phyloP scores from a whole-genome alignment of 2,888 invertebrate genomes.

The Troides aeacus region DNA sequence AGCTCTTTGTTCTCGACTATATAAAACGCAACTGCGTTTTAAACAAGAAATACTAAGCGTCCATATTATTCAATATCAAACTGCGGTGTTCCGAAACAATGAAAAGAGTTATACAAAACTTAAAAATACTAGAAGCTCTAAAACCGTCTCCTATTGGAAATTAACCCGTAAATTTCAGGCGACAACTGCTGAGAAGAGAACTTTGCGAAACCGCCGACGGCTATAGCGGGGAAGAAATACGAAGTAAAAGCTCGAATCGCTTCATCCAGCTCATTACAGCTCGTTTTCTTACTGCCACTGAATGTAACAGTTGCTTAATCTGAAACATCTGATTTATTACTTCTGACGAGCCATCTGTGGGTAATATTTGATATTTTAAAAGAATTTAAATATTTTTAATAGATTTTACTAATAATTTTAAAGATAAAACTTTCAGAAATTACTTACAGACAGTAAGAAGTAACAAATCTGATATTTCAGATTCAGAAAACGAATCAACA shows the following conservation, averaged over 20 bases:
- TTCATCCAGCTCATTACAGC: constrained; percentile 63
- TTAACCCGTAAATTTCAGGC: constrained; percentile 78
- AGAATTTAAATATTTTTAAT: too few species aligned
- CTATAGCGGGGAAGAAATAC: constrained; percentile 49
- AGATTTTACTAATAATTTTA: too few species aligned
- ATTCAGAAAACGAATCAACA: too few species aligned
- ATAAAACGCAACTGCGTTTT: not conserved
- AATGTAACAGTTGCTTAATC: constrained; percentile 34
- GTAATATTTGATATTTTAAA: constrained; percentile 24
- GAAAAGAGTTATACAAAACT: constrained; percentile 42
- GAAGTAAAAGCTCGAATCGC: constrained; percentile 51
- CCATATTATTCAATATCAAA: constrained; percentile 8
- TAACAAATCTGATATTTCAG: too few species aligned
- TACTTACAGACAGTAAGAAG: too few species aligned
- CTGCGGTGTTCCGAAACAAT: constrained; percentile 9
- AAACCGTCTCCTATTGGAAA: constrained; percentile 71
- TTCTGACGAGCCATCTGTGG: constrained; percentile 27
- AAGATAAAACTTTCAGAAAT: too few species aligned
- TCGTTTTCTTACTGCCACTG: constrained; percentile 41
- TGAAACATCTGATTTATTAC: constrained; percentile 33
- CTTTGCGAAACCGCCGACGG: constrained; percentile 74
- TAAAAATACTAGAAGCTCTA: constrained; percentile 67
- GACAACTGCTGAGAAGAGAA: constrained; percentile 75
- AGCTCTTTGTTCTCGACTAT: constrained; percentile 10
- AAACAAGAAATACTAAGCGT: constrained; percentile 1